phyloP scores from a whole-genome alignment of 2,797 vertebrate genomes.

The Danio kyathit region DNA sequence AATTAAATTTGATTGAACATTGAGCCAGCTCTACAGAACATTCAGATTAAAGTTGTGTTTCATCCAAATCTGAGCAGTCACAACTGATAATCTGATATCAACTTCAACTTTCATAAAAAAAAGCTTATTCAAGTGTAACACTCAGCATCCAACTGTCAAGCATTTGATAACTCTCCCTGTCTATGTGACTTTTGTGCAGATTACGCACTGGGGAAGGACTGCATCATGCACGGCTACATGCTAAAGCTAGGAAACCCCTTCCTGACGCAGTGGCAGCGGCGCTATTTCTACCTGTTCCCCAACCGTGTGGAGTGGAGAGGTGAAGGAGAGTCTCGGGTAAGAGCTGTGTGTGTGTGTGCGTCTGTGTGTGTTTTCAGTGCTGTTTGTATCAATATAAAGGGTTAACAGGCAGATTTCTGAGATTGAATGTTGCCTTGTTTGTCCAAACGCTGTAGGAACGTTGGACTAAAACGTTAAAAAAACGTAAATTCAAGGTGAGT shows the following conservation, averaged over 20 bases:
- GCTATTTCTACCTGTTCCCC: slow-evolving; percentile 98
- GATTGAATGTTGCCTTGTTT: slow-evolving; percentile 60
- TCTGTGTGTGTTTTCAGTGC: no score
- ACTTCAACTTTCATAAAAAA: no score
- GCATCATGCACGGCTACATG: slow-evolving; percentile 97
- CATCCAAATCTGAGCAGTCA: no score
- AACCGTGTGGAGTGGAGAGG: slow-evolving; percentile 98
- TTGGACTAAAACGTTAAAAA: slow-evolving; percentile 84
- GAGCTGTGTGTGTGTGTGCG: slow-evolving; percentile 55
- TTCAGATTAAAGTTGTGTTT: no score
- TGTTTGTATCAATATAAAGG: not conserved
- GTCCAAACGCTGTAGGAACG: slow-evolving; percentile 78
- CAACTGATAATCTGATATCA: no score
- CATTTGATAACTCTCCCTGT: no score
- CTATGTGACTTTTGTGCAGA: slow-evolving; percentile 73
- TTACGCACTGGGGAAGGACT: slow-evolving; percentile 96
- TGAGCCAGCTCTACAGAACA: no score
- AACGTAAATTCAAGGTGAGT: slow-evolving; percentile 83
- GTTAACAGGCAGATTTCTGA: slow-evolving; percentile 37
- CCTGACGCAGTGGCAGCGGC: slow-evolving; percentile 95
- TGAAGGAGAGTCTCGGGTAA: slow-evolving; percentile 95
- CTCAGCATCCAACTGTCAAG: no score
- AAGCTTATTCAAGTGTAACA: no score
- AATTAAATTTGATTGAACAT: no score
- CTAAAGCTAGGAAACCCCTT: slow-evolving; percentile 96